Evolutionary conservation across 2,113 vertebrate species (phyloP).

Genomic region (Cryptotis parvus): DNA sequence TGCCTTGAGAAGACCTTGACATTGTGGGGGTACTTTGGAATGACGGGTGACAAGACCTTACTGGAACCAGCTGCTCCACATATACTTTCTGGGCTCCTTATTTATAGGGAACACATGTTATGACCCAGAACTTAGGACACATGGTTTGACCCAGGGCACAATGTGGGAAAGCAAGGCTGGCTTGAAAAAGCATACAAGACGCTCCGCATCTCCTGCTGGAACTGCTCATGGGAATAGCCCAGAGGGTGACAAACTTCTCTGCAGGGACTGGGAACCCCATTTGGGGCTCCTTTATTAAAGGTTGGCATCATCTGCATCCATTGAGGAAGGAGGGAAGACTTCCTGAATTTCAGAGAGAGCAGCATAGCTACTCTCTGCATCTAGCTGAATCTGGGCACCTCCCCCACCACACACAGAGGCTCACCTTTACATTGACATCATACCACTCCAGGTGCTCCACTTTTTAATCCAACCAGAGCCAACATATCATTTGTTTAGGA

Average conservation of each 20-base stretch:
- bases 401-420: not conserved
- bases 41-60: conserved; percentile 52
- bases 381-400: not conserved
- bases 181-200: conserved; percentile 17
- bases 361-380: not conserved
- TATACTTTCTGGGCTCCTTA: conserved; percentile 64
- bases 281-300: conserved; percentile 2
- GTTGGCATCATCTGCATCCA: not conserved
- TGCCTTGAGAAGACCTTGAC: conserved; percentile 7
- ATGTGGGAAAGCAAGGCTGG: conserved; percentile 46
- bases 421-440: not conserved
- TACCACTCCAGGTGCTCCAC: not conserved
- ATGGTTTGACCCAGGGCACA: conserved; percentile 10
- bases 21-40: not conserved
- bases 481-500: not conserved
- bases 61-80: not conserved
- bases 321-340: conserved; percentile 23
- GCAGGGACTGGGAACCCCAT: not conserved
- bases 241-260: conserved; percentile 39
- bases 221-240: not conserved
- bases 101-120: conserved; percentile 68
- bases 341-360: not conserved
- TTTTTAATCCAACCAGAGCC: not conserved
- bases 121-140: conserved; percentile 53
- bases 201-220: conserved; percentile 48